Percentiles rank a stretch among this genome's conserved stretches.
Evolutionary conservation across 2,797 vertebrate genomes (phyloP).

Genomic region (Xenops minutus): DNA sequence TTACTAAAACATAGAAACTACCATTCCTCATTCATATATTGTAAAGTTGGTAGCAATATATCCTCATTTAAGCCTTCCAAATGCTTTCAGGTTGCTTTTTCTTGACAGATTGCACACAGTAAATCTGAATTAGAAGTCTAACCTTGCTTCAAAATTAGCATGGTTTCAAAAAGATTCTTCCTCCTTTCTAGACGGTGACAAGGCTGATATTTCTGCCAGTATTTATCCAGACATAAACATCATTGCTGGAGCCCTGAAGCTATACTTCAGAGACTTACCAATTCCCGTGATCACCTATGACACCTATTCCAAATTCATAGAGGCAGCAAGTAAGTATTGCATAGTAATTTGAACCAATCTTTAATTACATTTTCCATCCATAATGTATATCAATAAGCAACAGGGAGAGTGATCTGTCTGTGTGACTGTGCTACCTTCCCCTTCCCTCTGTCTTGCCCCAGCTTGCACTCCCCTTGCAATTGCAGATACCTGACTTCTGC

Average conservation of each 20-base stretch:
- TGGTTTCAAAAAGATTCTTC: constrained; percentile 28
- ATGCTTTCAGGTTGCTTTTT: constrained; percentile 12
- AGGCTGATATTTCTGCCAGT: constrained; percentile 91
- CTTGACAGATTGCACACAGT: not conserved
- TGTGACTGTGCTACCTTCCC: not conserved
- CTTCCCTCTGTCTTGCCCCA: not conserved
- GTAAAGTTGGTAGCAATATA: not conserved
- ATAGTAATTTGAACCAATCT: not conserved
- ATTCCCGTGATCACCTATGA: constrained; percentile 85
- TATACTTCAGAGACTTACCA: constrained; percentile 84
- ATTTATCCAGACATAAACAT: constrained; percentile 85
- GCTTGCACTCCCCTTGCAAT: not conserved
- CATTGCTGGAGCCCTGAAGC: constrained; percentile 82
- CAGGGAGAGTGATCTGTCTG: not conserved
- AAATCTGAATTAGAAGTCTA: constrained; percentile 23
- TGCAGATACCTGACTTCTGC: not conserved
- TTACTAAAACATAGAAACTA: not conserved
- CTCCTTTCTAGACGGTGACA: constrained; percentile 91
- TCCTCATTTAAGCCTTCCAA: constrained; percentile 41
- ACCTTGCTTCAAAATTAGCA: not conserved
- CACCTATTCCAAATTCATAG: constrained; percentile 84
- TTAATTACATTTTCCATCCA: not conserved
- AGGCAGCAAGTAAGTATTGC: constrained; percentile 82
- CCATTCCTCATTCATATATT: not conserved
- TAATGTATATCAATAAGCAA: not conserved